A percentile compares a stretch with the other conserved stretches of the same genome.
Conservation (phyloP, 2,797 vertebrate genomes). For the Acanthurus lineatus region DNA sequence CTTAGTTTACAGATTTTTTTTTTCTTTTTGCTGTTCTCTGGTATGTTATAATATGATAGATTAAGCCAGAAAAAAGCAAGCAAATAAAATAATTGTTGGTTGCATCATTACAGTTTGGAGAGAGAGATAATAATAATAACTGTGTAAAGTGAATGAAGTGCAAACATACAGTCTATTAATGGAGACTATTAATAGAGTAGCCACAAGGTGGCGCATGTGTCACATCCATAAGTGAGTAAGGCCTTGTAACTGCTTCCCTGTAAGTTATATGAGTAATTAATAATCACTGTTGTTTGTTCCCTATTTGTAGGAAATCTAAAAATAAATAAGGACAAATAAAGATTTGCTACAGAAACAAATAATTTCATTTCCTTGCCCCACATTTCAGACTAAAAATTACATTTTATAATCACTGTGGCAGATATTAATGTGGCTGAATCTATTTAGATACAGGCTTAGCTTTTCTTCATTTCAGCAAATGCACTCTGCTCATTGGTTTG, state of each 20-base stretch:
- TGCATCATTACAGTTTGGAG: background rate
- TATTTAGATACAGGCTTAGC: constrained; percentile 38
- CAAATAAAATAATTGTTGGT: background rate
- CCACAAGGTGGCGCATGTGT: constrained; percentile 68
- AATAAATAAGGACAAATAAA: background rate
- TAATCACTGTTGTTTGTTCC: background rate
- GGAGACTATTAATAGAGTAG: background rate
- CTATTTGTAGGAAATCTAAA: constrained; percentile 19
- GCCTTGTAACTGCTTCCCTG: background rate
- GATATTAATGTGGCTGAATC: constrained; percentile 32
- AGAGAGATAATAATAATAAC: background rate
- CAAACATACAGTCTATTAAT: background rate
- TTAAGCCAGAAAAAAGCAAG: too few relatives aligned
- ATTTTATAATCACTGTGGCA: constrained; percentile 44
- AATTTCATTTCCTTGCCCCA: constrained; percentile 22
- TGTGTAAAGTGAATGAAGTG: background rate
- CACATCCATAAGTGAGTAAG: background rate
- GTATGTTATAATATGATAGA: background rate
- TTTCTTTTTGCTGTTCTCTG: background rate
- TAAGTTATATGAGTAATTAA: background rate
- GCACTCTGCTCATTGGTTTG: constrained; percentile 50
- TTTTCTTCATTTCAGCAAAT: constrained; percentile 54
- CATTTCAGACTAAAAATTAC: constrained; percentile 34
- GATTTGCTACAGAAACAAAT: background rate
- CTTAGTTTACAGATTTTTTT: background rate